Evolutionary conservation across 2,113 vertebrate species (phyloP), one percentile per base, ranked within the genome.

Genomic region (Gracilinanus agilis): DNA sequence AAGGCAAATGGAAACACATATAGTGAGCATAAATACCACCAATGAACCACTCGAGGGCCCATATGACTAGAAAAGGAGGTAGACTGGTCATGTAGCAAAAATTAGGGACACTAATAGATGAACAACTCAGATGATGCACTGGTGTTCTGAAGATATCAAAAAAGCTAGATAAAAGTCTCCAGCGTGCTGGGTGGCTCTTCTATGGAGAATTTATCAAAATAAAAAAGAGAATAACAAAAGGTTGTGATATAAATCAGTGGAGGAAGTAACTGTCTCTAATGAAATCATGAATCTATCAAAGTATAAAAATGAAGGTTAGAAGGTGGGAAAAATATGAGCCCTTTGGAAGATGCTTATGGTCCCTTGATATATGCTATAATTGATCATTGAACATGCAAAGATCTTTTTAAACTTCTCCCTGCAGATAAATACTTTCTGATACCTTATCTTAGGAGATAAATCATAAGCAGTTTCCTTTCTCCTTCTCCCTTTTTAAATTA

Each of bases 331-430:
- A 93, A 55, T 53, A 44, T 55, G n/a, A 16, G 29, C 2, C 0
- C 67, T 96, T 92, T 88, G 40, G 40, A 90, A 55, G 88, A 90
- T 6, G 61, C 8, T 95, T 27, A 34, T 25, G 27, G 54, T 44
- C 89, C 67, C 61, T 94, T 44, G 44, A 40, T 3, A 40, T 3
- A 9, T 9, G 24, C 53, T 0, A 16, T 56, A 40, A 91, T 44
- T 90, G 91, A 94, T 75, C 25, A 49, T 29, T 21, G 54, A 25
- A 93, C n/a, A 67, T 24, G 27, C 34, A 40, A 61, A 61, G 29
- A 75, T 23, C 0, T 0, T 54, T 49, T 94, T 34, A 90, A 29
- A 9, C 61, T 40, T 89, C 24, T 49, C 21, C 55, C 91, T 89
- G 53, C 56, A 19, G 34, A 34, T 2, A 11, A 88, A 53, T 2